Evolutionary conservation across 2,113 vertebrate genomes (phyloP), one percentile per base, ranked within the genome.

Genomic region (Nannospalax galili): DNA sequence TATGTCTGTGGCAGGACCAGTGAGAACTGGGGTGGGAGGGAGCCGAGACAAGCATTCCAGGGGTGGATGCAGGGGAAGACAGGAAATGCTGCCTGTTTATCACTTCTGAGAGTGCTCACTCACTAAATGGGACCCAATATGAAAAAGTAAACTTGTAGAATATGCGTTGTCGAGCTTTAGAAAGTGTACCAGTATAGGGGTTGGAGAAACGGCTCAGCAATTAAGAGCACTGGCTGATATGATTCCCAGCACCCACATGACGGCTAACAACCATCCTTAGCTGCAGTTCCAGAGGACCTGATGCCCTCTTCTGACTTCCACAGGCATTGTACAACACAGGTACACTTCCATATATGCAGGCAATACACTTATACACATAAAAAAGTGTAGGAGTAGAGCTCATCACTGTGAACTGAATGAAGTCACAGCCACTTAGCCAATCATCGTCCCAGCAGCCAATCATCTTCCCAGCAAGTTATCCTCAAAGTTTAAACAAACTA

Each of bases 121-220:
- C 19, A 3, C 20, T 37, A n/a, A 19, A 16, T 15, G 32, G 77
- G 0, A 28, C n/a, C 79, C 24, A 5, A 17, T 3, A 8, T 4
- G 17, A 60, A 65, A 58, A 37, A 6, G 4, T 3, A 9, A 65
- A 40, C 16, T 60, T 19, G 22, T 3, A 52, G 62, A 37, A 3
- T 56, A 5, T 0, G 24, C 28, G 67, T 35, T 1, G 35, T 16
- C 64, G 26, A 5, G 52, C 28, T 15, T 48, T 4, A 8, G 77
- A 62, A 81, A 70, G 60, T 11, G 5, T 0, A 9, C 5, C 3
- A 1, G 3, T n/a, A n/a, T n/a, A n/a, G n/a, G n/a, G n/a, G n/a
- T n/a, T n/a, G n/a, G n/a, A n/a, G n/a, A n/a, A n/a, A n/a, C n/a
- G n/a, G n/a, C n/a, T n/a, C n/a, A n/a, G n/a, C n/a, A n/a, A n/a